Conservation (phyloP, 2,797 vertebrate species). For the Limnodromus scolopaceus region DNA sequence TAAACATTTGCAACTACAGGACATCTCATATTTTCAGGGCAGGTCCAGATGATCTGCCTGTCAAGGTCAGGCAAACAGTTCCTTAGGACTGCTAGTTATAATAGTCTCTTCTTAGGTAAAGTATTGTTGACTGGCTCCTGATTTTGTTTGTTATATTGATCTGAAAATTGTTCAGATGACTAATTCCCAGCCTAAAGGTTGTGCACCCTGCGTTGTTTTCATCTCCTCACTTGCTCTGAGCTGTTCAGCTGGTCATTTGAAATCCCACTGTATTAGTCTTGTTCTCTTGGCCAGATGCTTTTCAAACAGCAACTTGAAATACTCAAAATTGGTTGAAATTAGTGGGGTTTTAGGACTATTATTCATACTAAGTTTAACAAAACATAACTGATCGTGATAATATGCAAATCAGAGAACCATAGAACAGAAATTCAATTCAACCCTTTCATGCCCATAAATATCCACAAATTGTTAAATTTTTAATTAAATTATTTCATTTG, state of each 20-base stretch:
- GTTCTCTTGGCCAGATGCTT: not conserved
- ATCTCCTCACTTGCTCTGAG: rapidly evolving
- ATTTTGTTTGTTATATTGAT: not conserved
- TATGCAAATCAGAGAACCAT: not conserved
- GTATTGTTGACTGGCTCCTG: not conserved
- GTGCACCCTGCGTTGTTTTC: not conserved
- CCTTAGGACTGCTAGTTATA: not conserved
- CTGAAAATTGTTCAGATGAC: not conserved
- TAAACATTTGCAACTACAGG: not conserved
- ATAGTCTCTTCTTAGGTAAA: not conserved
- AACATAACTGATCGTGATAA: not conserved
- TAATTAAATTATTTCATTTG: not conserved
- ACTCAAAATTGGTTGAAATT: not conserved
- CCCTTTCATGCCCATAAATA: not conserved
- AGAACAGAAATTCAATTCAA: not conserved
- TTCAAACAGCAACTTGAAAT: not conserved
- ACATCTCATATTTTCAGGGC: not conserved
- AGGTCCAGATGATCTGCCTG: not conserved
- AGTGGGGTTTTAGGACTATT: not conserved
- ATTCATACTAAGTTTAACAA: not conserved
- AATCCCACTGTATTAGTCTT: not conserved
- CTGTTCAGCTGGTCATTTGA: not conserved
- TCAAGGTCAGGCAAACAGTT: not conserved
- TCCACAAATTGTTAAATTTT: not conserved
- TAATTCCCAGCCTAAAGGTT: not conserved